phyloP scores from a whole-genome alignment of 2,888 invertebrate species.

The Drosophila demipolita region DNA sequence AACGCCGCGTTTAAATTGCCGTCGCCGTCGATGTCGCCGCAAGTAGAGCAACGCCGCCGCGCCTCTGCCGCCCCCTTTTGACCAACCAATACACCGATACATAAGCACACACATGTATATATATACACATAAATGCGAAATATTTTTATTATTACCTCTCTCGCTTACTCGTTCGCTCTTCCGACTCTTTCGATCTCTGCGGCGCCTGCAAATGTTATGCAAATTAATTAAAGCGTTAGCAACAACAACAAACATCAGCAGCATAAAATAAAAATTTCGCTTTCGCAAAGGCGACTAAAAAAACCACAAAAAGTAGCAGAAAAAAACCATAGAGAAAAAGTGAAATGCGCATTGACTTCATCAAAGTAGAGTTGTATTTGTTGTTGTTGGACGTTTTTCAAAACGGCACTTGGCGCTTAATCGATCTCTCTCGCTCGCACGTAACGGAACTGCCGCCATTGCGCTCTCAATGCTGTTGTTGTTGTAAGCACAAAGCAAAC shows the following conservation, averaged over 20 bases:
- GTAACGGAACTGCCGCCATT: constrained; percentile 65
- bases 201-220: constrained; percentile 62
- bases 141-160: constrained; percentile 48
- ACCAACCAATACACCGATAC: constrained; percentile 33
- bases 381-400: constrained; percentile 62
- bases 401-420: constrained; percentile 68
- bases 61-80: constrained; percentile 38
- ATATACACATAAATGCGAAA: constrained; percentile 34
- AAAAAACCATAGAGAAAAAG: constrained; percentile 60
- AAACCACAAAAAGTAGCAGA: constrained; percentile 5
- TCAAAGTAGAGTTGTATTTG: constrained; percentile 35
- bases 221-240: constrained; percentile 65
- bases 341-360: constrained; percentile 76
- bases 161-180: constrained; percentile 27
- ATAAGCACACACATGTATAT: constrained; percentile 6
- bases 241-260: constrained; percentile 39
- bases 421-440: constrained; percentile 49
- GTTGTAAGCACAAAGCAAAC: constrained; percentile 49
- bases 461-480: constrained; percentile 38
- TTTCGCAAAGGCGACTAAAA: constrained; percentile 56
- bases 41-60: constrained; percentile 56
- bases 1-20: constrained; percentile 43
- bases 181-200: constrained; percentile 28
- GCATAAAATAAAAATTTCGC: constrained; percentile 67
- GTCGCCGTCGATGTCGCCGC: constrained; percentile 32